A percentile compares a stretch with the other conserved stretches of the same genome.
These are phyloP conservation scores for Hirundo rustica DNA, from an alignment of 2,797 vertebrate genomes.

Conservation along the genomic window DNA sequence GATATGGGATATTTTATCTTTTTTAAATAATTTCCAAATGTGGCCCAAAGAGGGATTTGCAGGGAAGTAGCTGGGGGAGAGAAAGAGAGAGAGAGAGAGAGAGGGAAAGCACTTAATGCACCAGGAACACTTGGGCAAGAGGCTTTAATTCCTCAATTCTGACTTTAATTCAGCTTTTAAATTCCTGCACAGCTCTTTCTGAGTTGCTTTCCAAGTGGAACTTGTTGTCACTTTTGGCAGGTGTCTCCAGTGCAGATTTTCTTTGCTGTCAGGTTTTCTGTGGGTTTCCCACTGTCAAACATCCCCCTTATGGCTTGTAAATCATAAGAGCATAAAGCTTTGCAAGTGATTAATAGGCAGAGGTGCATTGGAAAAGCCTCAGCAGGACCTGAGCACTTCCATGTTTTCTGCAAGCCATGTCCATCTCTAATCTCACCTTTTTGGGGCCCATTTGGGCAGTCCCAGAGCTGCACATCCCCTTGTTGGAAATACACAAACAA, in stretches of 20 bases:
- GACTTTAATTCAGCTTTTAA: background rate
- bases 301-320: slow-evolving; percentile 29
- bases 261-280: slow-evolving; percentile 35
- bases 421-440: background rate
- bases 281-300: slow-evolving; percentile 11
- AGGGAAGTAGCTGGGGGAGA: background rate
- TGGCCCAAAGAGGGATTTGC: slow-evolving; percentile 41
- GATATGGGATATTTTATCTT: slow-evolving; percentile 74
- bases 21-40: slow-evolving; percentile 78
- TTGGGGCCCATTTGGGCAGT: background rate
- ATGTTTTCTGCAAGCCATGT: background rate
- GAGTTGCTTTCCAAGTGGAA: background rate
- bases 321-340: slow-evolving; percentile 8
- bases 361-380: background rate
- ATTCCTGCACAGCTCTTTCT: background rate
- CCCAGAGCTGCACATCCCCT: fast-evolving
- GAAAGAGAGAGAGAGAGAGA: background rate
- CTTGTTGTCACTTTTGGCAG: slow-evolving; percentile 23
- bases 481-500: background rate
- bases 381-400: background rate
- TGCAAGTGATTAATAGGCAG: background rate
- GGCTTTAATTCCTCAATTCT: slow-evolving; percentile 10
- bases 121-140: background rate
- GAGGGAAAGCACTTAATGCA: background rate
- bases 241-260: background rate